Evolutionary conservation across 2,797 vertebrate genomes (phyloP).

Genomic region (Toxotes lorentzi): DNA sequence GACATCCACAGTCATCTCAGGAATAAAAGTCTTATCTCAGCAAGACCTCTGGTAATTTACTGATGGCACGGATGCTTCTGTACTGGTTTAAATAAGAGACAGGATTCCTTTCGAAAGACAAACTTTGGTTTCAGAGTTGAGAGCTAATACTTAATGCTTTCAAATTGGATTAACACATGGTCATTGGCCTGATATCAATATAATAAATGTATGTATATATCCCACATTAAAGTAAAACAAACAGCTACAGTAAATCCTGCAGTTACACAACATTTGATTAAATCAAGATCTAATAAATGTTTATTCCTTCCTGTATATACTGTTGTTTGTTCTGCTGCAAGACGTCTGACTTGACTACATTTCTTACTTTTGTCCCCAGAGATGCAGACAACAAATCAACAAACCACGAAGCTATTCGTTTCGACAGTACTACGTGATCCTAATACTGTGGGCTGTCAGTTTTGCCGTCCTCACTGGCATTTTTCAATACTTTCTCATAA

Average conservation of each 20-base stretch:
- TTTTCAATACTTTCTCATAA: neutral
- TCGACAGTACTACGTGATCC: neutral
- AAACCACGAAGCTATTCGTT: neutral
- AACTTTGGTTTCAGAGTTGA: neutral
- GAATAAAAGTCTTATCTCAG: neutral
- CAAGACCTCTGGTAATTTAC: neutral
- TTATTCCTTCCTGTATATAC: too few species aligned
- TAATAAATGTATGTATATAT: too few species aligned
- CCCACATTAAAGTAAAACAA: too few species aligned
- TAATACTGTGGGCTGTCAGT: too few species aligned
- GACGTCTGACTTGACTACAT: too few species aligned
- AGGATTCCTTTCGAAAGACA: too few species aligned
- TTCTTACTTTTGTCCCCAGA: neutral
- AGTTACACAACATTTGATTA: too few species aligned
- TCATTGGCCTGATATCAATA: neutral
- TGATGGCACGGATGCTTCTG: neutral
- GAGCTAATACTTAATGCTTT: neutral
- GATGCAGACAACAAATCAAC: conserved; percentile 1
- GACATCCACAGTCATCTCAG: neutral
- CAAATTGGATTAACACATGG: neutral
- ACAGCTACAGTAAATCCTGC: too few species aligned
- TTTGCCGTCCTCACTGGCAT: neutral
- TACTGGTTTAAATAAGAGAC: too few species aligned
- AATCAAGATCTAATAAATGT: too few species aligned
- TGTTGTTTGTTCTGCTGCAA: neutral